Conservation (phyloP, 2,888 invertebrate genomes). For the Heliconius ethilla region DNA sequence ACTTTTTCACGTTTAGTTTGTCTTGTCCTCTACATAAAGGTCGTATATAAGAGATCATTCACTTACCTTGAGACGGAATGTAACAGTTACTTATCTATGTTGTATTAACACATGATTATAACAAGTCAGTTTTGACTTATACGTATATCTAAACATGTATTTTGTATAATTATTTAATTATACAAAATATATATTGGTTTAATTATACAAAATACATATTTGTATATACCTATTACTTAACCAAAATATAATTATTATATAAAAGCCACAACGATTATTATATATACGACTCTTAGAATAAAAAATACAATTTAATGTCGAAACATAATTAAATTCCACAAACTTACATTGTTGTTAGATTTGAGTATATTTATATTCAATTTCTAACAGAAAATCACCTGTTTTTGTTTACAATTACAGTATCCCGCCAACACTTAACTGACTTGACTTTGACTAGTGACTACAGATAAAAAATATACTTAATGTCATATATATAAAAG, state of each 20-base stretch:
- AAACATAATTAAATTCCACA: background rate
- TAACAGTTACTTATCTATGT: background rate
- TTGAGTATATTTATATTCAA: background rate
- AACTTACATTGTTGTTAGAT: background rate
- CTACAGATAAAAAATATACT: background rate
- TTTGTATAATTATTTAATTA: too few species aligned
- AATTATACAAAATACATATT: background rate
- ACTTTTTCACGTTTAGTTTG: background rate
- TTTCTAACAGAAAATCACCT: background rate
- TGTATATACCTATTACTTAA: background rate
- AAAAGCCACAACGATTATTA: too few species aligned
- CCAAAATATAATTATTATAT: background rate
- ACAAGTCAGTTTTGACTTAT: background rate
- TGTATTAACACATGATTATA: background rate
- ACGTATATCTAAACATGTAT: too few species aligned
- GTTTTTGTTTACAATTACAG: background rate
- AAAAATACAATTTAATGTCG: too few species aligned
- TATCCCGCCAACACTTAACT: background rate
- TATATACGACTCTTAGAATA: too few species aligned
- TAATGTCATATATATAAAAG: background rate
- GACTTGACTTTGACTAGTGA: background rate
- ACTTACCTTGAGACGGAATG: conserved; percentile 4
- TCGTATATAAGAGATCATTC: background rate
- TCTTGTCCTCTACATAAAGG: background rate
- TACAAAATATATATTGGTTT: too few species aligned